Percentiles rank a stretch among this genome's conserved stretches.
phyloP scores from a whole-genome alignment of 2,888 invertebrate species.

The Drosophila dives region DNA sequence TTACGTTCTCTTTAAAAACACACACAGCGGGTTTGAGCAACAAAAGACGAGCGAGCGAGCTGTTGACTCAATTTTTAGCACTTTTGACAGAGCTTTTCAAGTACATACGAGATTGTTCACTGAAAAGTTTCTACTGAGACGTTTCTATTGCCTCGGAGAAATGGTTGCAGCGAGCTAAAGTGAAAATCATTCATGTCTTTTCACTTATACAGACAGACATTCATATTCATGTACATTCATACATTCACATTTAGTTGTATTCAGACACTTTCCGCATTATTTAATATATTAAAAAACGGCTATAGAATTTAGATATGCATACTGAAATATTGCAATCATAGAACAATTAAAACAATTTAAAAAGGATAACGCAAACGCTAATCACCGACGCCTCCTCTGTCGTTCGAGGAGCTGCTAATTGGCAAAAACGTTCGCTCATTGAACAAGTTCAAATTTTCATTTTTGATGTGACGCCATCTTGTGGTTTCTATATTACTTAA shows the following conservation, averaged over 20 bases:
- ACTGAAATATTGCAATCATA: neutral
- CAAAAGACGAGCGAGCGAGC: constrained; percentile 22
- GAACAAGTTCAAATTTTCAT: too few species aligned
- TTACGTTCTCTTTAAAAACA: constrained; percentile 31
- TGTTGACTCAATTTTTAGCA: constrained; percentile 34
- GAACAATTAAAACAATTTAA: neutral
- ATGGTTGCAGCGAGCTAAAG: constrained; percentile 9
- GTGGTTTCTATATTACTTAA: too few species aligned
- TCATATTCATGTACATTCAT: neutral
- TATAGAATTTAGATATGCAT: neutral
- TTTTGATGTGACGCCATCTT: too few species aligned
- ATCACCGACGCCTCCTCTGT: too few species aligned
- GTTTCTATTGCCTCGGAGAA: constrained; percentile 27
- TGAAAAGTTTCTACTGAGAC: constrained; percentile 45
- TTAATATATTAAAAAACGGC: constrained; percentile 3
- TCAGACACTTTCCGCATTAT: neutral
- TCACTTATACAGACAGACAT: neutral
- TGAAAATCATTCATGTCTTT: constrained; percentile 1
- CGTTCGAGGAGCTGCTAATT: too few species aligned
- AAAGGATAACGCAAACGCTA: too few species aligned
- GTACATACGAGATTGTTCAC: constrained; percentile 49
- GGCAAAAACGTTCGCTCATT: too few species aligned
- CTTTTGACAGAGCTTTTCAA: constrained; percentile 49
- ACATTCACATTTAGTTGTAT: constrained; percentile 10
- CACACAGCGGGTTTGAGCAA: constrained; percentile 22